Percentiles rank a stretch among this genome's conserved stretches.
phyloP scores from a whole-genome alignment of 2,888 invertebrate species.

The Drosophila hamatofila region DNA sequence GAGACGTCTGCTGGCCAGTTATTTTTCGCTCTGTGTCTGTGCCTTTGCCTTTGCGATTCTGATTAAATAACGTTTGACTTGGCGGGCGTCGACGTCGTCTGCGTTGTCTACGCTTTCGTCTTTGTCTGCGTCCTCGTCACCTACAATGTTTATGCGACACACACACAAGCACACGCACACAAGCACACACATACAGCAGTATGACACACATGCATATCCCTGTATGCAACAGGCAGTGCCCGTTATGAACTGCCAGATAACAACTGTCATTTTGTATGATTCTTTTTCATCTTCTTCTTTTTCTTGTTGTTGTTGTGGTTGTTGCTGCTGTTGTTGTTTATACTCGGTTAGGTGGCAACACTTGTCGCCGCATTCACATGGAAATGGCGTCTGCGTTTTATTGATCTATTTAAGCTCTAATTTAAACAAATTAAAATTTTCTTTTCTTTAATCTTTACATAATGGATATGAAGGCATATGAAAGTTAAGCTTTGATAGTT shows the following conservation, averaged over 20 bases:
- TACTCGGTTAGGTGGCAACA: conserved; percentile 37
- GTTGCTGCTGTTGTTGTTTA: conserved; percentile 1
- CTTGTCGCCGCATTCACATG: conserved; percentile 28
- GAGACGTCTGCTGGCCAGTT: conserved; percentile 40
- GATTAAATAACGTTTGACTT: conserved; percentile 80
- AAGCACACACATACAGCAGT: neutral
- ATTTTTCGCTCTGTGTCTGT: conserved; percentile 37
- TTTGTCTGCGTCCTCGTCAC: conserved; percentile 50
- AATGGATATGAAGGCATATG: neutral
- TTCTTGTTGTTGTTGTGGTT: neutral
- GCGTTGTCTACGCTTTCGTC: conserved; percentile 32
- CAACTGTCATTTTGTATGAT: conserved; percentile 29
- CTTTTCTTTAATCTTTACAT: neutral
- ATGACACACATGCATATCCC: conserved; percentile 26
- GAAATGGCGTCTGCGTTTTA: conserved; percentile 1
- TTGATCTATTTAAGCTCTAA: conserved; percentile 8
- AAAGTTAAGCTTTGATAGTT: neutral
- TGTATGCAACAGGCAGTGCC: conserved; percentile 36
- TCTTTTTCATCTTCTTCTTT: neutral
- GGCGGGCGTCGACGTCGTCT: conserved; percentile 53
- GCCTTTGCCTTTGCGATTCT: conserved; percentile 67
- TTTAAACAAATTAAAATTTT: conserved; percentile 1
- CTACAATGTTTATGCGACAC: conserved; percentile 42
- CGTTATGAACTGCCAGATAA: conserved; percentile 44
- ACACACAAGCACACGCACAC: conserved; percentile 23